These are phyloP conservation scores for Laticauda colubrina DNA, from an alignment of 2,113 vertebrate genomes.

Conservation along the genomic window DNA sequence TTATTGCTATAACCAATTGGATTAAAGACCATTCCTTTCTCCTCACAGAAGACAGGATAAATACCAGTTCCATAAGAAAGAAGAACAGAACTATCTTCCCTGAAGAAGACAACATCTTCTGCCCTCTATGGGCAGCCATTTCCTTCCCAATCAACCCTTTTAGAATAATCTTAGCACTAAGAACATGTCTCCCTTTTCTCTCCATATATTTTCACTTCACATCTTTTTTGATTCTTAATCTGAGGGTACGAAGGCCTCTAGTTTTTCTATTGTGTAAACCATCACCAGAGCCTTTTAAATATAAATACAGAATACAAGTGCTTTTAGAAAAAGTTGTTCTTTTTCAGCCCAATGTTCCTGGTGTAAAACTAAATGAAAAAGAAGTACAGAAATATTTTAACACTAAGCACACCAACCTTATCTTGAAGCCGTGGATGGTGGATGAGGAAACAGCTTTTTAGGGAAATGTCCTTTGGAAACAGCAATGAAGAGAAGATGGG, in stretches of 20 bases:
- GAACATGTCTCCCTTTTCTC: neutral
- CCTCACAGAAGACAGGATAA: neutral
- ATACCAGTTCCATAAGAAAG: neutral
- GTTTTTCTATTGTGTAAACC: neutral
- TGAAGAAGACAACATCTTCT: neutral
- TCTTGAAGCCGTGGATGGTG: slow-evolving; percentile 62
- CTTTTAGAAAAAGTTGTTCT: neutral
- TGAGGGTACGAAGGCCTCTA: neutral
- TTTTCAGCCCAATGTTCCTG: neutral
- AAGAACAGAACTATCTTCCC: neutral
- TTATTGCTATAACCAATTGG: neutral
- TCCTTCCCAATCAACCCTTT: neutral
- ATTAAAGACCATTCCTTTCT: neutral
- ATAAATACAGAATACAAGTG: neutral
- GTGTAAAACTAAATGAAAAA: neutral
- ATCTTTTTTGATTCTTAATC: neutral
- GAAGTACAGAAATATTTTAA: neutral
- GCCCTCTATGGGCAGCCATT: neutral
- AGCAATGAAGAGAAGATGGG: slow-evolving; percentile 62
- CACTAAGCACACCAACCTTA: slow-evolving; percentile 66
- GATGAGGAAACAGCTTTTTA: slow-evolving; percentile 73
- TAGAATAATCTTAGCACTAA: neutral
- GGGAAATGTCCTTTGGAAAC: slow-evolving; percentile 65
- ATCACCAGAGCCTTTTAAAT: neutral
- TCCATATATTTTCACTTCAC: neutral